Evolutionary conservation across 2,888 invertebrate species (phyloP), one percentile per base, ranked within the genome.

Genomic region (Branchellion lobata): DNA sequence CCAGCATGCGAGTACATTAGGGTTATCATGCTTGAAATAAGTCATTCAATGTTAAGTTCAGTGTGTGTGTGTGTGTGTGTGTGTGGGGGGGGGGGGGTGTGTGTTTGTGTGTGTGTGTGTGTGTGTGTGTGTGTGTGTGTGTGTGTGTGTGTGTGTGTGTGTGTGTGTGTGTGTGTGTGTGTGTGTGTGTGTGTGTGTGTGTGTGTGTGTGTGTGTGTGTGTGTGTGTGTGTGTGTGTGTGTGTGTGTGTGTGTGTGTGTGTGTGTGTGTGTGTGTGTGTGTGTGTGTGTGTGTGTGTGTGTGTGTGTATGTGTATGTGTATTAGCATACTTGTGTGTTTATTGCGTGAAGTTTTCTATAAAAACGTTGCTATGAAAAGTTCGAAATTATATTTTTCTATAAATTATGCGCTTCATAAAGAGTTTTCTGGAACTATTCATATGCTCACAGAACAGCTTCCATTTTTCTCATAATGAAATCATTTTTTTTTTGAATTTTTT

Each of bases 1-100:
- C 31, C 72, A 24, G 27, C 72, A 1, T 57, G 57, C 29, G 73
- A 29, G n/a, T n/a, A n/a, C n/a, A n/a, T n/a, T n/a, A n/a, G n/a
- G n/a, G n/a, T n/a, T n/a, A n/a, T n/a, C n/a, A n/a, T n/a, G n/a
- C n/a, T n/a, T n/a, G n/a, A n/a, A n/a, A n/a, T n/a, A n/a, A n/a
- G n/a, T n/a, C n/a, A n/a, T n/a, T 21, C 73, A 34, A 29, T 73
- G 57, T 73, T 73, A 73, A 40, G 33, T 72, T 53, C 61, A 79
- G 27, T 36, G 72, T 14, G 61, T 75, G 40, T 40, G 14, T 40
- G 14, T 5, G 29, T 65, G 8, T 27, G 24, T 65, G 21, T 65
- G 40, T 5, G 14, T 40, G 5, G 14, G 40, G 14, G 40, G 40
- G 5, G 8, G 33, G 27, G 24, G 8, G 21, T 0, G 0, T 57